Evolutionary conservation across 2,797 vertebrate species (phyloP).

Genomic region (Otolemur crassicaudatus): DNA sequence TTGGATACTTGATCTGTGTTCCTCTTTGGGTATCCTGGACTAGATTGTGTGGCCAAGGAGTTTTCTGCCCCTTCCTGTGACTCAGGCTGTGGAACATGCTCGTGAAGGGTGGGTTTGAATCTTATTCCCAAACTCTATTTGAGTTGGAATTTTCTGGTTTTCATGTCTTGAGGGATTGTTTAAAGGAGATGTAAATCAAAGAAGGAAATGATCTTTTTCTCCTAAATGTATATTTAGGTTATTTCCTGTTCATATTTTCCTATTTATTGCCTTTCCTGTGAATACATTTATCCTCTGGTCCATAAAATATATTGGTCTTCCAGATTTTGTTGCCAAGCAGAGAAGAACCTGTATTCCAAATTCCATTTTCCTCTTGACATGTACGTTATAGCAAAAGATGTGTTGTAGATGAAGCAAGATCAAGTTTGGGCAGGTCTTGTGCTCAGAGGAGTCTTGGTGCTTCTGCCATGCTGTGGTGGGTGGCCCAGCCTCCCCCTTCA

Average conservation of each 20-base stretch:
- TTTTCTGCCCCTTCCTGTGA: neutral
- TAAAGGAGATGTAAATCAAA: constrained; percentile 40
- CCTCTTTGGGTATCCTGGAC: neutral
- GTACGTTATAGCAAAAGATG: neutral
- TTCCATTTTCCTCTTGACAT: neutral
- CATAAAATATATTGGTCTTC: neutral
- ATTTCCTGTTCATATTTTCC: neutral
- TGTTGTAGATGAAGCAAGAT: neutral
- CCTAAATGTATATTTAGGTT: constrained; percentile 13
- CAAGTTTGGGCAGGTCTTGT: no score
- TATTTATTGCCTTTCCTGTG: neutral
- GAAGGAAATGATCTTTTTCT: constrained; percentile 24
- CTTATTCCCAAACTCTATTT: neutral
- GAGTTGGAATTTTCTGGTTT: constrained; percentile 15
- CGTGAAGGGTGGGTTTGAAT: neutral
- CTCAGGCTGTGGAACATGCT: neutral
- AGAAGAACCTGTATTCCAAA: neutral
- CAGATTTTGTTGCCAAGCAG: neutral
- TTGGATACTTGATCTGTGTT: neutral
- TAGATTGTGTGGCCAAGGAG: neutral
- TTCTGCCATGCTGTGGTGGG: no score
- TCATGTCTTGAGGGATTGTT: neutral
- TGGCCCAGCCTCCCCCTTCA: neutral
- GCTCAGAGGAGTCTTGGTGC: neutral
- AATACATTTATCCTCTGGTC: neutral